Base-by-base conservation (phyloP, 53 echinoderm and acorn worm species). In the Stichopus horrens region DNA sequence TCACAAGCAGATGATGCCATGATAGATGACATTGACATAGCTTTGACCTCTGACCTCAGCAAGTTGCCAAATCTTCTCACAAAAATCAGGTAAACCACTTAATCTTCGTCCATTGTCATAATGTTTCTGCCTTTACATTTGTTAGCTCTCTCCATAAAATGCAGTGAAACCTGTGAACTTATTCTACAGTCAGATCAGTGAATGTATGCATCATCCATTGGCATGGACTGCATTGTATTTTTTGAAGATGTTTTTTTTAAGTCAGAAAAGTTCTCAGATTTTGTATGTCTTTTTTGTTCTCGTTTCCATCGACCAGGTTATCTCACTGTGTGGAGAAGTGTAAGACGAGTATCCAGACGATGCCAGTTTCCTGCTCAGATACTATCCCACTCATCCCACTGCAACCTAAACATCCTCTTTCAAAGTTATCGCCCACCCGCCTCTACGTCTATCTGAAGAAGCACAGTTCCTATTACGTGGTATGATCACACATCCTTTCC, bases 381-480 rank as follows among this genome's bases (percentile, higher is more conserved):
- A 89, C 90, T 78, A 94, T 99, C 82, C 99, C 99, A 88, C 95
- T 99, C 58, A 90, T 99, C 89, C 86, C 98, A 23, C 86, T 99
- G 54, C 89, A 94, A 14, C 96, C 90, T 0, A 96, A 96, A 6
- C 99, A 98, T 76, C 96, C 99, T 4, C 88, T 99, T 9, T 89
- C 88, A 54, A 94, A 96, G 52, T 92, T 99, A 82, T 94, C 92
- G 37, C 92, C 90, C 7, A 93, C 94, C 52, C 86, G 92, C 54
- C 77, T 99, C 79, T 99, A 93, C 86, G 76, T 99, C 22, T 93
- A 92, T 21, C 93, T 99, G 10, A 94, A 86, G 9, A 96, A 93
- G 75, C 96, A 99, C 76, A 89, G 89, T 56, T 92, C 92, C 68
- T 96, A 96, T 81, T 96, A 94, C 63, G 92, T 99, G 93, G 99